Evolutionary conservation across 2,113 vertebrate genomes (phyloP).

Genomic region (Mugil cephalus): DNA sequence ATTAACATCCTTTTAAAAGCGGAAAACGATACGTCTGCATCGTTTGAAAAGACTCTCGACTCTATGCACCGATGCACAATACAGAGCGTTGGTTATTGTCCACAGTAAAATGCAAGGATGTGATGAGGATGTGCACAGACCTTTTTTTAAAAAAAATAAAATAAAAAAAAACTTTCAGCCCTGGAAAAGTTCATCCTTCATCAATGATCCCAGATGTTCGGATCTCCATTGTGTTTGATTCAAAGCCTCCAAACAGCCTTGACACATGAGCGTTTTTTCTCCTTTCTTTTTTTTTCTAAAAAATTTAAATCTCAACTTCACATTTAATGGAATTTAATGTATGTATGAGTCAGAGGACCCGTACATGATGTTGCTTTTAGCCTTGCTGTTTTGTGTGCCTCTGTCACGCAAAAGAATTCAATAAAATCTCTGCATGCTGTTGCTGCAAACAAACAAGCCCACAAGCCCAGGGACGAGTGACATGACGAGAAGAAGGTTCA

Average conservation of each 20-base stretch:
- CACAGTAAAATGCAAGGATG: constrained; percentile 25
- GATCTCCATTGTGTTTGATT: constrained; percentile 57
- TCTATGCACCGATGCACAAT: constrained; percentile 4
- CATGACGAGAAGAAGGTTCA: neutral
- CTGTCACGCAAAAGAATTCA: neutral
- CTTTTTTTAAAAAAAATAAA: no score
- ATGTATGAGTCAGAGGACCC: no score
- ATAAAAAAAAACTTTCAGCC: constrained; percentile 46
- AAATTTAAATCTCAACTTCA: constrained; percentile 18
- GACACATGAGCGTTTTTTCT: constrained; percentile 1
- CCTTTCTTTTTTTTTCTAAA: neutral
- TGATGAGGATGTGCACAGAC: constrained; percentile 4
- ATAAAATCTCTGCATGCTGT: no score
- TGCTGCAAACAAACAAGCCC: neutral
- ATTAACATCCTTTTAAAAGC: constrained; percentile 24
- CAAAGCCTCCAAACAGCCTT: neutral
- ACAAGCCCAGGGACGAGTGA: no score
- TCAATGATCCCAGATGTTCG: constrained; percentile 23
- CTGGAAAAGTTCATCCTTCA: constrained; percentile 30
- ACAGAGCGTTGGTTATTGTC: constrained; percentile 11
- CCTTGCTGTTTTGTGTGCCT: constrained; percentile 4
- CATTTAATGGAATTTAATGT: constrained; percentile 22
- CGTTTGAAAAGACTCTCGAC: neutral
- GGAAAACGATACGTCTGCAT: constrained; percentile 7
- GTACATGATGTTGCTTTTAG: neutral